Evolutionary conservation across 2,797 vertebrate species (phyloP), one percentile per base, ranked within the genome.

Genomic region (Miopithecus talapoin): DNA sequence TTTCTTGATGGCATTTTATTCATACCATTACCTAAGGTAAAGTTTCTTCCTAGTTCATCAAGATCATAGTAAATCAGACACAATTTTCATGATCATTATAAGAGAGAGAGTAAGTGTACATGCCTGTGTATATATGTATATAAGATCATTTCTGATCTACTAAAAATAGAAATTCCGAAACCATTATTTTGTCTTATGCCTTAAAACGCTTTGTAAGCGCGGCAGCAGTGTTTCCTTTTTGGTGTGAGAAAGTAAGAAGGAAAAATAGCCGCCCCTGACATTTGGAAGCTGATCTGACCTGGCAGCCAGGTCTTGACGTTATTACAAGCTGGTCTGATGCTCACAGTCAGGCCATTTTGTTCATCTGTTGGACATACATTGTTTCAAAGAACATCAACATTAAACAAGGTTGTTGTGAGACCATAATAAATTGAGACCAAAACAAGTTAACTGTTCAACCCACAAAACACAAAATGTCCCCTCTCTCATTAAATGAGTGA

Each of bases 91-190:
- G 16, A 68, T 68, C 16, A n/a, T 68, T 68, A 9, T 68, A 64
- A 79, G n/a, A 78, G 13, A 59, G 50, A 78, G 36, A 81, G 14
- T 39, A n/a, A 41, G 16, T 30, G 0, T 59, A 4, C 28, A 5
- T 95, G 4, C 33, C 13, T 39, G 6, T 9, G 4, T 36, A 14
- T 46, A 39, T 24, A 21, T 64, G 9, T 78, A 46, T 46, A 46
- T 46, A 46, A 46, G 46, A 46, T 46, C 39, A 28, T 5, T 83
- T 88, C 46, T 61, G 30, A 43, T 83, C 13, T 85, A 72, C 33
- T 80, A 33, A 22, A 94, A 89, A 53, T 76, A 79, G 30, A 4
- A 96, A 95, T 92, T 93, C 53, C 7, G 41, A 91, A 96, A 57
- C 19, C 16, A 89, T 64, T 50, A 72, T 80, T 91, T 75, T 86